phyloP scores from a whole-genome alignment of 1,140 invertebrate genomes.

The Drosophila repleta region DNA sequence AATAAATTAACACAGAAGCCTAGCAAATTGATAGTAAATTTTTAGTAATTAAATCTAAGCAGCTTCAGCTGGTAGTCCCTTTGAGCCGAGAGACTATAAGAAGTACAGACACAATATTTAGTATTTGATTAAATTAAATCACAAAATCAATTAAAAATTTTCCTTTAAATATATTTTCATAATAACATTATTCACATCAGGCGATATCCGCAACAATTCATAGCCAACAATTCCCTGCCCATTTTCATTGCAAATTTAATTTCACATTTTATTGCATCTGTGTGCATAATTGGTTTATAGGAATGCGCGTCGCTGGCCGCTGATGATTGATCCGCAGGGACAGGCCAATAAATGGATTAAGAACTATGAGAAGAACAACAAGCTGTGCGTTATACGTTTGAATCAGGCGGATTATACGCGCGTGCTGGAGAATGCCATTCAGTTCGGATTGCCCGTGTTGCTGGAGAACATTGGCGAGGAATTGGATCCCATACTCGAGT shows the following conservation, averaged over 20 bases:
- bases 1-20: too few relatives aligned
- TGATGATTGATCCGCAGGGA: conserved; percentile 97
- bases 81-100: too few relatives aligned
- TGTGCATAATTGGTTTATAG: conserved; percentile 84
- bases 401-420: conserved; percentile 93
- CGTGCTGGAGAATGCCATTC: conserved; percentile 95
- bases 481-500: conserved; percentile 95
- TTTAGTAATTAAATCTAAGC: too few relatives aligned
- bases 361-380: conserved; percentile 95
- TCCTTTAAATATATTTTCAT: too few relatives aligned
- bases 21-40: too few relatives aligned
- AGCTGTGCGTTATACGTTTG: conserved; percentile 92
- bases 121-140: too few relatives aligned
- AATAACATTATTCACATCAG: too few relatives aligned
- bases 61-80: too few relatives aligned
- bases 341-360: conserved; percentile 98
- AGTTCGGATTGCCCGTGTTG: conserved; percentile 95
- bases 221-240: not conserved
- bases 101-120: too few relatives aligned
- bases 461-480: conserved; percentile 95
- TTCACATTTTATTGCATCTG: not conserved
- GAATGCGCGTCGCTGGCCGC: conserved; percentile 92
- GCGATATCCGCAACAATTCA: too few relatives aligned
- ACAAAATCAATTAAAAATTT: too few relatives aligned
- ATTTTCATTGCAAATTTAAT: not conserved